phyloP scores from a whole-genome alignment of 2,888 invertebrate species.

The Parthenolecanium corni region DNA sequence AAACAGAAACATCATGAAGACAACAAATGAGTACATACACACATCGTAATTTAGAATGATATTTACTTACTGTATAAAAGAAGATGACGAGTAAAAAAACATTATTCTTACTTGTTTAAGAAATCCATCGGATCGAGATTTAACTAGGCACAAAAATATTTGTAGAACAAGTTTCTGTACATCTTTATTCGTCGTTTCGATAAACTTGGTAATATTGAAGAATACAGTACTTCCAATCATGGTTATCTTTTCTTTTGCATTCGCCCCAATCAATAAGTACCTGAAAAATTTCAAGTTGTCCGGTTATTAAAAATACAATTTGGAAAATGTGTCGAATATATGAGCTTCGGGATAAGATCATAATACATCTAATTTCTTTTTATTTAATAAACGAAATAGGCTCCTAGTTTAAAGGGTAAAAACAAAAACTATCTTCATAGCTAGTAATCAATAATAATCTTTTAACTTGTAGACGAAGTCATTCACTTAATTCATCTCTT shows the following conservation, averaged over 20 bases:
- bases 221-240: conserved; percentile 9
- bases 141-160: conserved; percentile 1
- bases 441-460: too few species aligned
- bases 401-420: too few species aligned
- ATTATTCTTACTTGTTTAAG: conserved; percentile 7
- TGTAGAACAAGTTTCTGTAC: conserved; percentile 14
- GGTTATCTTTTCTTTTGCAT: conserved; percentile 2
- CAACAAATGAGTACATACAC: background rate
- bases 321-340: too few species aligned
- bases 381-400: too few species aligned
- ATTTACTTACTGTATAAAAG: too few species aligned
- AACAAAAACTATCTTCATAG: too few species aligned
- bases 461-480: too few species aligned
- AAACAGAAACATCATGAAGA: background rate
- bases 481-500: too few species aligned
- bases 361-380: too few species aligned
- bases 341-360: too few species aligned
- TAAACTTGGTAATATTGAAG: background rate
- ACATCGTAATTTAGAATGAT: too few species aligned
- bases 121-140: background rate
- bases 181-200: background rate
- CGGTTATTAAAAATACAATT: background rate
- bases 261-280: conserved; percentile 5
- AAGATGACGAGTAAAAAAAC: background rate
- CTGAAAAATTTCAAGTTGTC: background rate